Evolutionary conservation across 2,888 invertebrate genomes (phyloP).

Genomic region (Eupeodes latifasciatus): DNA sequence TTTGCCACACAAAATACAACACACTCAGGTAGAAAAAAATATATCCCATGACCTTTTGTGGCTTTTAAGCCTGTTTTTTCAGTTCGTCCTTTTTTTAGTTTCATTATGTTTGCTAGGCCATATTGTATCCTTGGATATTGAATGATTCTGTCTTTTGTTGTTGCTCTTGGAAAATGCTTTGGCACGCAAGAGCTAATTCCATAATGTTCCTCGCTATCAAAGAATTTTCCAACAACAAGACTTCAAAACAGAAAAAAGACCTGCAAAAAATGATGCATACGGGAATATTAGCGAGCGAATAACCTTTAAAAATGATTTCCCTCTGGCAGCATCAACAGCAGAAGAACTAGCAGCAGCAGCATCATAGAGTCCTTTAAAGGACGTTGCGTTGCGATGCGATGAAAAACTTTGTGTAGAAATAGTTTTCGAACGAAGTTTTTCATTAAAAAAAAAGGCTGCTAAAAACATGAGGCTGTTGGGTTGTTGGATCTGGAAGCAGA

Average conservation of each 20-base stretch:
- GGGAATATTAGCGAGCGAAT: slow-evolving; percentile 64
- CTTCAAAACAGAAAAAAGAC: neutral
- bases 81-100: neutral
- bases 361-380: slow-evolving; percentile 48
- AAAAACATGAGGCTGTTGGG: slow-evolving; percentile 57
- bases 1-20: slow-evolving; percentile 37
- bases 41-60: slow-evolving; percentile 58
- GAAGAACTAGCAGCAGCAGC: slow-evolving; percentile 28
- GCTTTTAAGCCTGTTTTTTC: slow-evolving; percentile 17
- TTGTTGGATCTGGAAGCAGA: slow-evolving; percentile 30
- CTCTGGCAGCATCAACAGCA: slow-evolving; percentile 22
- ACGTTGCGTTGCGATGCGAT: slow-evolving; percentile 13
- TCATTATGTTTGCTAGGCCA: slow-evolving; percentile 1
- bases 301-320: slow-evolving; percentile 69
- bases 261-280: slow-evolving; percentile 19
- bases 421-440: slow-evolving; percentile 54
- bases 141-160: slow-evolving; percentile 29
- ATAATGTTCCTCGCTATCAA: slow-evolving; percentile 56
- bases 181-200: slow-evolving; percentile 58
- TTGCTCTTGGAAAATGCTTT: slow-evolving; percentile 23
- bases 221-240: slow-evolving; percentile 3
- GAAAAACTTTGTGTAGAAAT: slow-evolving; percentile 38
- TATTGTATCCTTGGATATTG: slow-evolving; percentile 57
- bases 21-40: slow-evolving; percentile 47
- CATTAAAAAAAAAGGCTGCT: slow-evolving; percentile 47